These are phyloP conservation scores for Cyanoramphus novaezelandiae DNA, from an alignment of 2,113 vertebrate genomes.

Conservation along the genomic window DNA sequence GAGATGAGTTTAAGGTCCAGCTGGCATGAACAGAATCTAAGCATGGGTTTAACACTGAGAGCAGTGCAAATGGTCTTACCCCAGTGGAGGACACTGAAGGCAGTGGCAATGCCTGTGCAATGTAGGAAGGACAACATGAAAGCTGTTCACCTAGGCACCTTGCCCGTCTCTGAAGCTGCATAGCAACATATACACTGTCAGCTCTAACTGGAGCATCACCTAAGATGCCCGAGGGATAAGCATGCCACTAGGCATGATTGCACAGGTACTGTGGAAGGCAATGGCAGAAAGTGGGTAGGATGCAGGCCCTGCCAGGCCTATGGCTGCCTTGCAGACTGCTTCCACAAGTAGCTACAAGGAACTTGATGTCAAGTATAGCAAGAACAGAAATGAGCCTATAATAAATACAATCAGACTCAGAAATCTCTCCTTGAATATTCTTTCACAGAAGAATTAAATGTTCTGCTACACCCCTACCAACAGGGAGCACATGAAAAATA, in stretches of 20 bases:
- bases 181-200: not conserved
- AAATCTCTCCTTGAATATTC: not conserved
- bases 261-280: not conserved
- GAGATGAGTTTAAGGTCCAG: not conserved
- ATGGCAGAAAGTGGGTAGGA: not conserved
- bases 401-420: not conserved
- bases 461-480: not conserved
- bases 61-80: not conserved
- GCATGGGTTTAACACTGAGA: fast-evolving
- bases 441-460: not conserved
- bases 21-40: not conserved
- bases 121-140: not conserved
- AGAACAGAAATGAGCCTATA: not conserved
- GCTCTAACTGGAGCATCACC: not conserved
- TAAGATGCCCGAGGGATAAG: not conserved
- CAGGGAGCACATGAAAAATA: not conserved
- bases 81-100: not conserved
- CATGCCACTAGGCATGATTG: not conserved
- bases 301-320: not conserved
- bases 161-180: fast-evolving
- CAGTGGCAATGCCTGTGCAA: not conserved
- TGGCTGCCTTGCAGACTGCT: not conserved
- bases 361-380: not conserved
- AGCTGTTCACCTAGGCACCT: not conserved
- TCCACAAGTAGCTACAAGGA: not conserved